phyloP scores from a whole-genome alignment of 2,797 vertebrate genomes.

The Pseudomugil gertrudae region DNA sequence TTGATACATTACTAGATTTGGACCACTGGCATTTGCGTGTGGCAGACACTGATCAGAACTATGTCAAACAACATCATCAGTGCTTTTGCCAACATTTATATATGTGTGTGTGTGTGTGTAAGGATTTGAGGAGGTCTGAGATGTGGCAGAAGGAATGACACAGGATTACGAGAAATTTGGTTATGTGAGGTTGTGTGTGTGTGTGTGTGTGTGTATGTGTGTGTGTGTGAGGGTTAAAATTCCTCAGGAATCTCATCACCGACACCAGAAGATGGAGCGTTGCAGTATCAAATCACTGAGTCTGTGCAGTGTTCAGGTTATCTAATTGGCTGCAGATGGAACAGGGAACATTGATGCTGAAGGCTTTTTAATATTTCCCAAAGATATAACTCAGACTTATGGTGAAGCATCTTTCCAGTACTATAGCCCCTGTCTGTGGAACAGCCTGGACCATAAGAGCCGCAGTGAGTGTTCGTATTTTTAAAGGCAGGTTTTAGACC shows the following conservation, averaged over 20 bases:
- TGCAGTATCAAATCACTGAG: constrained; percentile 42
- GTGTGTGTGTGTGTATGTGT: too few relatives aligned
- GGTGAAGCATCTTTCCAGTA: too few relatives aligned
- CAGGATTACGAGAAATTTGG: constrained; percentile 58
- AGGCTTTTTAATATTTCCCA: too few relatives aligned
- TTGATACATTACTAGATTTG: constrained; percentile 73
- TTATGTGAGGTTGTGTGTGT: constrained; percentile 21
- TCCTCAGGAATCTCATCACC: constrained; percentile 58
- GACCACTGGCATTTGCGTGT: constrained; percentile 66
- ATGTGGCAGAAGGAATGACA: constrained; percentile 59
- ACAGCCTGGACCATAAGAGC: too few relatives aligned
- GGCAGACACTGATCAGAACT: constrained; percentile 67
- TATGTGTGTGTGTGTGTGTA: constrained; percentile 41
- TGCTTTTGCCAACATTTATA: constrained; percentile 51
- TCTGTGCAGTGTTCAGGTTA: constrained; percentile 49
- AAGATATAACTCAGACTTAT: too few relatives aligned
- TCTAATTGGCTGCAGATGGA: constrained; percentile 57
- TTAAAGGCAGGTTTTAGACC: too few relatives aligned
- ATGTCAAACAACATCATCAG: constrained; percentile 68
- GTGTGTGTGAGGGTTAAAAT: too few relatives aligned
- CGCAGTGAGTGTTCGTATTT: too few relatives aligned
- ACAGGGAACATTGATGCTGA: constrained; percentile 41
- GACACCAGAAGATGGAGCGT: constrained; percentile 47
- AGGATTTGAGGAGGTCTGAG: constrained; percentile 34
- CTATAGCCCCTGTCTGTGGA: too few relatives aligned